Evolutionary conservation across 2,113 vertebrate species (phyloP), one percentile per base, ranked within the genome.

Genomic region (Cardinalis cardinalis): DNA sequence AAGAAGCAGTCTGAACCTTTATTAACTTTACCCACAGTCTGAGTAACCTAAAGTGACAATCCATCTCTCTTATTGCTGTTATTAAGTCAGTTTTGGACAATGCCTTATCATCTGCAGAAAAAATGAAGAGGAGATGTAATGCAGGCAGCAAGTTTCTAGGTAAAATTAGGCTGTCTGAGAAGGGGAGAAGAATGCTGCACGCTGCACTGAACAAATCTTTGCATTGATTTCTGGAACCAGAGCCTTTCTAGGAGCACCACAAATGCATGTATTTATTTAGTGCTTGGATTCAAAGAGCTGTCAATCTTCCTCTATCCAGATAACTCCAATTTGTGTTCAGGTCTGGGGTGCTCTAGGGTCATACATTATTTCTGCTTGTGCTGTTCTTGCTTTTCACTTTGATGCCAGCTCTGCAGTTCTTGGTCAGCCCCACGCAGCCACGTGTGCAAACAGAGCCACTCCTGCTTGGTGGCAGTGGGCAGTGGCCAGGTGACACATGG

Each of bases 181-280:
- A 86, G 18, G 53, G 18, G 63, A 88, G 74, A 82, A 88, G 91
- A 82, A 72, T 63, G 34, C 43, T 69, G 61, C 63, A 66, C 51
- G 48, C 7, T 80, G 64, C 3, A 14, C 25, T 78, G 77, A 79
- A 75, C 46, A 88, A 87, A 84, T 82, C 84, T 72, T 84, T 79
- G 59, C 63, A 92, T 72, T 90, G 90, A 93, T 94, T 94, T 93
- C 74, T 93, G 90, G 63, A 94, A 84, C 32, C 38, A 59, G 61
- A 84, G 36, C 72, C 75, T 66, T 92, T 70, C 79, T 69, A 80
- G 87, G 52, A 92, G 70, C 59, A 59, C 59, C 70, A 76, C 73
- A 94, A 92, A 84, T 78, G 38, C 69, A 60, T 44, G 28, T 76
- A 70, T 93, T 84, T 69, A 65, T 91, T 90, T 90, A 92, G 59